Evolutionary conservation across 2,888 invertebrate species (phyloP).

Genomic region (Autographa gamma): DNA sequence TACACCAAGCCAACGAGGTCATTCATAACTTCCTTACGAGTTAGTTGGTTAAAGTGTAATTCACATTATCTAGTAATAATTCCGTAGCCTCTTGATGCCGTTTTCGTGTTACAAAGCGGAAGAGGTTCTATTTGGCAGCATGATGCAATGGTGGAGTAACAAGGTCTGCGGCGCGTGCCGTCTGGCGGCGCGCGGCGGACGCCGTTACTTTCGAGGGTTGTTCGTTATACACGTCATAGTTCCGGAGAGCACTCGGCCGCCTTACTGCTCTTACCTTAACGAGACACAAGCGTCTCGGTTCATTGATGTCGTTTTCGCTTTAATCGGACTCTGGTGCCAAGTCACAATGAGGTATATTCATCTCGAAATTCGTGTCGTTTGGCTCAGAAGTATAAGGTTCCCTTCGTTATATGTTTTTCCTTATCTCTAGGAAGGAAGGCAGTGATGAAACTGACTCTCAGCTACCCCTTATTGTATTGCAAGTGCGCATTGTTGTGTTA

Average conservation of each 20-base stretch:
- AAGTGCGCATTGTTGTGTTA: constrained; percentile 82
- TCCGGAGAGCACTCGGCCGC: constrained; percentile 81
- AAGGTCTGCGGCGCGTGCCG: constrained; percentile 77
- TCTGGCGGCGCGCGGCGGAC: constrained; percentile 69
- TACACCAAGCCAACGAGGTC: constrained; percentile 47
- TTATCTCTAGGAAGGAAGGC: constrained; percentile 69
- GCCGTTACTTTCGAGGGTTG: constrained; percentile 77
- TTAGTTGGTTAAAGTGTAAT: constrained; percentile 37
- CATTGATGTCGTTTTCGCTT: constrained; percentile 82
- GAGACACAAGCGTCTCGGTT: constrained; percentile 80
- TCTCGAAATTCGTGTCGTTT: constrained; percentile 56
- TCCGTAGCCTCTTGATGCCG: constrained; percentile 34
- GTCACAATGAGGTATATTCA: constrained; percentile 61
- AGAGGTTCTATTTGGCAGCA: constrained; percentile 52
- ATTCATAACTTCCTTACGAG: constrained; percentile 46
- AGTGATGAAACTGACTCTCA: constrained; percentile 72
- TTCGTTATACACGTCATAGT: constrained; percentile 85
- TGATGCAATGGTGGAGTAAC: constrained; percentile 61
- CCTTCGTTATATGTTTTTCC: constrained; percentile 60
- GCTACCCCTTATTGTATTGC: constrained; percentile 81
- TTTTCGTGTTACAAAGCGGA: constrained; percentile 42
- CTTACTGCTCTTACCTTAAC: constrained; percentile 80
- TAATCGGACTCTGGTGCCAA: constrained; percentile 73
- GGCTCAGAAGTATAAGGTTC: constrained; percentile 44
- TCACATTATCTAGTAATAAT: constrained; percentile 44